Base-by-base conservation (phyloP, 1,140 invertebrate species). In the Meteorus sp. region DNA sequence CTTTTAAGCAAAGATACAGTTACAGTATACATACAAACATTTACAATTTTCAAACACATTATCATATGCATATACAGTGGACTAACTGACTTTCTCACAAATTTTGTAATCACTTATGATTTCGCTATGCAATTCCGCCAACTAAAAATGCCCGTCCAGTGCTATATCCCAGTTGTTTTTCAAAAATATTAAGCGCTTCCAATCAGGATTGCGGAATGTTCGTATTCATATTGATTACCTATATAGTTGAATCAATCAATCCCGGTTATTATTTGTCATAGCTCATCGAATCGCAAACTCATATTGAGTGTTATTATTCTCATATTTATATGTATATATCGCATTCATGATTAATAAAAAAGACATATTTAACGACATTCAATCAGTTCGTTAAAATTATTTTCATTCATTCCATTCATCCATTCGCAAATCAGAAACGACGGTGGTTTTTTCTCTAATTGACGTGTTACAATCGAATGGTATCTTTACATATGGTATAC, bases 1-100 rank as follows among this genome's bases (percentile, higher is more conserved):
- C n/a, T 22, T 51, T 53, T 31, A 73, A 78, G 74, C 72, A 73
- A 67, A 69, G 69, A 76, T 75, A 76, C 74, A 78, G 76, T 76
- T 76, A 76, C 68, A 76, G 67, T 71, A 39, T 59, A 77, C 73
- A 76, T 78, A 78, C 74, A 78, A 78, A 78, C 74, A 78, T 78
- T 78, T 78, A 78, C 76, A 78, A 65, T 76, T 29, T 39, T 74
- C 64, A 74, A 76, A 78, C 72, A 70, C 64, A 71, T 35, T 59
- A 60, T 35, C 43, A 58, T 25, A 35, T 47, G 45, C 35, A 55
- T 27, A 48, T 37, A 58, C 58, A 48, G 45, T 60, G 53, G 61
- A 45, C 59, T 25, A 50, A 19, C 53, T 33, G 33, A 43, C 8
- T 47, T 4, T 23, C 23, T 43, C 17, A 15, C 22, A 33, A 29